phyloP scores from a whole-genome alignment of 2,113 vertebrate genomes.

The Toxotes chatareus region DNA sequence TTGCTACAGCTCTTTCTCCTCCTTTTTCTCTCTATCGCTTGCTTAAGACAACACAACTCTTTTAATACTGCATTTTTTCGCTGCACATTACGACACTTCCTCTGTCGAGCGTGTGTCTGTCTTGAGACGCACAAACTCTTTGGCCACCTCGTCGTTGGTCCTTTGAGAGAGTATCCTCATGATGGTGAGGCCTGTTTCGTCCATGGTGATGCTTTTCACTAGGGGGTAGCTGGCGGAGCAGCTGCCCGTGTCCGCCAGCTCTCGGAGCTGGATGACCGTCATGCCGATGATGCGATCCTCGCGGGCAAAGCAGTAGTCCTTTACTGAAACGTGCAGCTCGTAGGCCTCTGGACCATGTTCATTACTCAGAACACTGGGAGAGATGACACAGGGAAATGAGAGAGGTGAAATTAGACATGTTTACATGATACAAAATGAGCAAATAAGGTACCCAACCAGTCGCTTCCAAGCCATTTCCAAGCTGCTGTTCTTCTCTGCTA shows the following conservation, averaged over 20 bases:
- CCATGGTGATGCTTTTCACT: constrained; percentile 88
- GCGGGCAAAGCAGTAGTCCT: constrained; percentile 98
- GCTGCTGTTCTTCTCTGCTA: too few relatives aligned
- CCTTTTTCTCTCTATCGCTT: constrained; percentile 19
- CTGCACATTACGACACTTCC: constrained; percentile 85
- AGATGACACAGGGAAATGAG: constrained; percentile 15
- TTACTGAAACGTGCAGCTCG: constrained; percentile 95
- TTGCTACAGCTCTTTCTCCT: constrained; percentile 40
- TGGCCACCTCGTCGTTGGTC: constrained; percentile 95
- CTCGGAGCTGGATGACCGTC: constrained; percentile 93
- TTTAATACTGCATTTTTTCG: constrained; percentile 59
- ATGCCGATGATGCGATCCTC: constrained; percentile 95
- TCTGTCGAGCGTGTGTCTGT: constrained; percentile 92
- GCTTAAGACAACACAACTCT: constrained; percentile 71
- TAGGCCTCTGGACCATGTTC: constrained; percentile 91
- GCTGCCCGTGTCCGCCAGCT: constrained; percentile 88
- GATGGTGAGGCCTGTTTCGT: constrained; percentile 97
- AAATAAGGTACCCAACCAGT: too few relatives aligned
- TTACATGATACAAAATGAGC: background rate
- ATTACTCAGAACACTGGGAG: constrained; percentile 88
- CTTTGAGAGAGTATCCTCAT: constrained; percentile 98
- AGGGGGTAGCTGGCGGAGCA: constrained; percentile 90
- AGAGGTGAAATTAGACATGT: constrained; percentile 2
- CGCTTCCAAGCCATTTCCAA: too few relatives aligned
- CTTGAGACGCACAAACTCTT: constrained; percentile 98